Evolutionary conservation across 2,797 vertebrate genomes (phyloP).

Genomic region (Ctenopoma multispine): DNA sequence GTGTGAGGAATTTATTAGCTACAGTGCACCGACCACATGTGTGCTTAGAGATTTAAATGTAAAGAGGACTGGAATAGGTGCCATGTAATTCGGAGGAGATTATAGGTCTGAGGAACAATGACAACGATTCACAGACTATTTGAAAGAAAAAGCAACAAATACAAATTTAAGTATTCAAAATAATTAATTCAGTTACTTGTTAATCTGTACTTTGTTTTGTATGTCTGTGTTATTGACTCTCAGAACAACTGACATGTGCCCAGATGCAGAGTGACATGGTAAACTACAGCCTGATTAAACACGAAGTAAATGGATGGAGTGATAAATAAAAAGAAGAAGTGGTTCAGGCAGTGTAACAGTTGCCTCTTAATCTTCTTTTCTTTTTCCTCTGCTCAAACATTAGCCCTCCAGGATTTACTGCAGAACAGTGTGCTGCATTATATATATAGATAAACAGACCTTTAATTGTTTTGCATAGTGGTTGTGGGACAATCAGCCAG

Average conservation of each 20-base stretch:
- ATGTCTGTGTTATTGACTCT: constrained; percentile 15
- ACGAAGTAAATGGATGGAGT: constrained; percentile 51
- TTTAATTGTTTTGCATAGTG: not conserved
- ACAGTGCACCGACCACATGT: constrained; percentile 43
- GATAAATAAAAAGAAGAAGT: constrained; percentile 23
- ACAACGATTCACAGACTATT: constrained; percentile 5
- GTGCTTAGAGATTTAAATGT: constrained; percentile 55
- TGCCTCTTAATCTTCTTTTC: constrained; percentile 34
- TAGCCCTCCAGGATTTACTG: not conserved
- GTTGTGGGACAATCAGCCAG: not conserved
- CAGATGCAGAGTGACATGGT: constrained; percentile 72
- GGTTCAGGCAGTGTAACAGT: constrained; percentile 41
- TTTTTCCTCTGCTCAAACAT: constrained; percentile 15
- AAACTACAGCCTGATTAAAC: constrained; percentile 75
- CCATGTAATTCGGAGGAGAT: not conserved
- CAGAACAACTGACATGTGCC: constrained; percentile 54
- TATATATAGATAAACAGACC: not conserved
- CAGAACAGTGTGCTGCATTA: constrained; percentile 7
- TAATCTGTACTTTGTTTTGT: constrained; percentile 13
- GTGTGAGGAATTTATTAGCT: constrained; percentile 76
- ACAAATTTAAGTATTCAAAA: not conserved
- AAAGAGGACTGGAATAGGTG: constrained; percentile 20
- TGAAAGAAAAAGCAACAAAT: constrained; percentile 4
- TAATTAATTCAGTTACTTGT: not conserved
- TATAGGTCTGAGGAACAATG: constrained; percentile 13